Percentiles rank a stretch among this genome's conserved stretches.
These are phyloP conservation scores for Gastrophysa polygoni DNA, from an alignment of 2,888 invertebrate genomes.

Conservation along the genomic window DNA sequence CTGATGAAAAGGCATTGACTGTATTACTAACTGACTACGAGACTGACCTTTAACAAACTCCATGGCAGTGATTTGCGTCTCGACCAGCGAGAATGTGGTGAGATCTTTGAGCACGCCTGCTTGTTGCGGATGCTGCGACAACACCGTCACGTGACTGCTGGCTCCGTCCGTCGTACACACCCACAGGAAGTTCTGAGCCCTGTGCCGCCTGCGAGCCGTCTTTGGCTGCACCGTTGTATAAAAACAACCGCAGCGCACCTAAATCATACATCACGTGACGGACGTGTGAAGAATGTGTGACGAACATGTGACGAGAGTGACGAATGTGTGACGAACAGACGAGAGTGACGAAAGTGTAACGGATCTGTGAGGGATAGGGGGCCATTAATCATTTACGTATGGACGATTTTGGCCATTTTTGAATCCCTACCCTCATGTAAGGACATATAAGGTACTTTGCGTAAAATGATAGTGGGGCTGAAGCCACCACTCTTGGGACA, in stretches of 20 bases:
- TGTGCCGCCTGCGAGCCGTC: conserved; percentile 66
- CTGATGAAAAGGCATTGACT: no score
- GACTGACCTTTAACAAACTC: conserved; percentile 80
- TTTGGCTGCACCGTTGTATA: conserved; percentile 73
- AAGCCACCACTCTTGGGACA: no score
- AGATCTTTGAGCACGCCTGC: conserved; percentile 76
- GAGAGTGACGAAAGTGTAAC: no score
- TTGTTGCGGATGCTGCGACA: conserved; percentile 75
- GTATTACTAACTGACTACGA: no score
- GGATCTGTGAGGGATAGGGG: no score
- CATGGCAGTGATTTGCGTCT: conserved; percentile 80
- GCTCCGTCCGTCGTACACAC: conserved; percentile 83
- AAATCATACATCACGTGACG: conserved; percentile 29
- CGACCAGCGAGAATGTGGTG: conserved; percentile 77
- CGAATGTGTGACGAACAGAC: no score
- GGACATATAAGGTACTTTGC: no score
- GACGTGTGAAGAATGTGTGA: no score
- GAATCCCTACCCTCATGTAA: no score
- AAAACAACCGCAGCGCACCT: conserved; percentile 92
- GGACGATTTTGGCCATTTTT: no score
- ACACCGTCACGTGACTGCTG: conserved; percentile 78
- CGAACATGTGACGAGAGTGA: background rate
- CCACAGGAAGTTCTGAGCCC: conserved; percentile 86
- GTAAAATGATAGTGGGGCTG: no score
- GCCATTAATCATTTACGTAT: no score